A percentile compares a stretch with the other conserved stretches of the same genome.
phyloP scores from a whole-genome alignment of 2,888 invertebrate genomes.

The Sepioteuthis lessoniana region DNA sequence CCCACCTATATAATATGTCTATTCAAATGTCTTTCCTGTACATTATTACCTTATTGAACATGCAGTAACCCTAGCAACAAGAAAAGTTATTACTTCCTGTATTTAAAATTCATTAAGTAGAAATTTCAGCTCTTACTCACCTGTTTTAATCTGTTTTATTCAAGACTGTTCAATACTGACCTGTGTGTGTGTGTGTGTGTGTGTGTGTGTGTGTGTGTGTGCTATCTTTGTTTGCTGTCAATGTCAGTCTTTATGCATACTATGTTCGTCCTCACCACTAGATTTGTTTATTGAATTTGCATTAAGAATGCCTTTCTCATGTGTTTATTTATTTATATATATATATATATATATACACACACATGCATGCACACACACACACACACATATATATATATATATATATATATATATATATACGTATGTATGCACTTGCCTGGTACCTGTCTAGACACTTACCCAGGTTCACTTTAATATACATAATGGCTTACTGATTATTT shows the following conservation, averaged over 20 bases:
- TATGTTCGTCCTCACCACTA: not conserved
- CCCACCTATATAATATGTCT: too few species aligned
- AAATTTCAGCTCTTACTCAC: not conserved
- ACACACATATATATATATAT: too few species aligned
- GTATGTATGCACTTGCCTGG: not conserved
- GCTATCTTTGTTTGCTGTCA: not conserved
- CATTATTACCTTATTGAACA: too few species aligned
- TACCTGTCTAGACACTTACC: not conserved
- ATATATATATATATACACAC: not conserved
- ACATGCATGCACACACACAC: not conserved
- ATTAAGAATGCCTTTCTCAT: not conserved
- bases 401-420: too few species aligned
- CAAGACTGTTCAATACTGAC: not conserved
- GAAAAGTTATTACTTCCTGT: too few species aligned
- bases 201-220: too few species aligned
- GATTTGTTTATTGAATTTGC: not conserved
- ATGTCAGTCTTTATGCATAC: not conserved
- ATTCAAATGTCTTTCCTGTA: too few species aligned
- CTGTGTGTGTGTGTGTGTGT: too few species aligned
- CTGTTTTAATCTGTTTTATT: not conserved
- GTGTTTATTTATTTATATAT: not conserved
- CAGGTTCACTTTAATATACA: not conserved
- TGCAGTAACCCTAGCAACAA: too few species aligned
- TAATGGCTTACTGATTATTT: not conserved
- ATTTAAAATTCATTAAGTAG: too few species aligned